Evolutionary conservation across 2,888 invertebrate genomes (phyloP).

Genomic region (Drosophila melanocephala): DNA sequence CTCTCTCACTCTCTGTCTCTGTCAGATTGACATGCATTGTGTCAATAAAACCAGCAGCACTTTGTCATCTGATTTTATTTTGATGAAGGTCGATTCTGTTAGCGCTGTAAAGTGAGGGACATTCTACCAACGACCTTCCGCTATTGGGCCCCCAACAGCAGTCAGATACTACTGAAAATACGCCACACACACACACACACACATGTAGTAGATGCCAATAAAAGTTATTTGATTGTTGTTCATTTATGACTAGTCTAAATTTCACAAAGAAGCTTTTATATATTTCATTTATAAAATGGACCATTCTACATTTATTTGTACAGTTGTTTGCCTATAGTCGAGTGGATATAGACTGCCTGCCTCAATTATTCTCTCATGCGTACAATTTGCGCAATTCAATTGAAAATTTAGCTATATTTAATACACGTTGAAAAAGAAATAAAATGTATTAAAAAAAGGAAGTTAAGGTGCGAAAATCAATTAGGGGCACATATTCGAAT

Average conservation of each 20-base stretch:
- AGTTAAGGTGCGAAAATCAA: neutral
- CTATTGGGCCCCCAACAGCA: slow-evolving; percentile 9
- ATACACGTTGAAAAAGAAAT: neutral
- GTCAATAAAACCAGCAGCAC: slow-evolving; percentile 62
- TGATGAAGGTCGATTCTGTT: slow-evolving; percentile 77
- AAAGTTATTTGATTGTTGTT: slow-evolving; percentile 17
- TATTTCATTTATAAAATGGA: neutral
- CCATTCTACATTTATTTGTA: neutral
- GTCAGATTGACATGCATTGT: slow-evolving; percentile 77
- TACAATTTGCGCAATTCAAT: neutral
- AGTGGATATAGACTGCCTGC: neutral
- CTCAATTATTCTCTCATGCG: neutral
- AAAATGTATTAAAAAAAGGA: neutral
- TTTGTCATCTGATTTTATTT: slow-evolving; percentile 68
- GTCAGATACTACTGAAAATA: neutral
- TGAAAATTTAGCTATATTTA: neutral
- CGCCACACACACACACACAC: neutral
- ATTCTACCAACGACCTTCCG: slow-evolving; percentile 42
- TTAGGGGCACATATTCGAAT: neutral
- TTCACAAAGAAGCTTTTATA: neutral
- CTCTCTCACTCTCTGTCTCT: neutral
- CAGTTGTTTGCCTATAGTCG: neutral
- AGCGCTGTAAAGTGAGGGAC: slow-evolving; percentile 45
- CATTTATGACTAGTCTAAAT: slow-evolving; percentile 20
- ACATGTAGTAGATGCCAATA: slow-evolving; percentile 10